Evolutionary conservation across 2,888 invertebrate species (phyloP).

Genomic region (Phrixothrix hirtus): DNA sequence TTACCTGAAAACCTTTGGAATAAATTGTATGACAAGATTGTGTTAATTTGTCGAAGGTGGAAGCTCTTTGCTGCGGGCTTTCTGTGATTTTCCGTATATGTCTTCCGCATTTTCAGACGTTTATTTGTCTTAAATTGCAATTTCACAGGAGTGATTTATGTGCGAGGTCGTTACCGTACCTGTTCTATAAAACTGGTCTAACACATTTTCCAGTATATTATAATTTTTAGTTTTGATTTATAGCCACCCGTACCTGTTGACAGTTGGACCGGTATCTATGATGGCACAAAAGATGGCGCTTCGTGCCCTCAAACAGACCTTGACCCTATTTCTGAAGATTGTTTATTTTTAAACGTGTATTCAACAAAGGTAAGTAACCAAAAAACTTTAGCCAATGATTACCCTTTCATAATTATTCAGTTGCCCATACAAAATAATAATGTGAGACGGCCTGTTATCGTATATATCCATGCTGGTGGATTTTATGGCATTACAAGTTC

Average conservation of each 20-base stretch:
- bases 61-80: too few relatives aligned
- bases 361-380: slow-evolving; percentile 53
- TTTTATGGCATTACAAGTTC: slow-evolving; percentile 62
- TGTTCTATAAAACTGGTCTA: too few relatives aligned
- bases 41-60: too few relatives aligned
- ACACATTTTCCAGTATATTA: too few relatives aligned
- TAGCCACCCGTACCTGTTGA: slow-evolving; percentile 49
- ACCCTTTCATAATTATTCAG: not conserved
- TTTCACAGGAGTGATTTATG: too few relatives aligned
- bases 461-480: slow-evolving; percentile 66
- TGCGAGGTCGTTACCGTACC: too few relatives aligned
- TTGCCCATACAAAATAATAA: slow-evolving; percentile 12
- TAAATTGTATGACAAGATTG: too few relatives aligned
- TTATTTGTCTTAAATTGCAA: too few relatives aligned
- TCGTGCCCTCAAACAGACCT: slow-evolving; percentile 46
- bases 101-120: too few relatives aligned
- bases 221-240: too few relatives aligned
- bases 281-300: slow-evolving; percentile 49
- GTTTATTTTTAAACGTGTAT: slow-evolving; percentile 67
- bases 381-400: not conserved
- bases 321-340: slow-evolving; percentile 62
- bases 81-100: too few relatives aligned
- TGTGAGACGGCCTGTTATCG: slow-evolving; percentile 58
- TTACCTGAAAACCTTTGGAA: too few relatives aligned
- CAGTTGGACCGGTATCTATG: slow-evolving; percentile 46